Conservation (phyloP, 2,113 vertebrate species). For the Candoia aspera region DNA sequence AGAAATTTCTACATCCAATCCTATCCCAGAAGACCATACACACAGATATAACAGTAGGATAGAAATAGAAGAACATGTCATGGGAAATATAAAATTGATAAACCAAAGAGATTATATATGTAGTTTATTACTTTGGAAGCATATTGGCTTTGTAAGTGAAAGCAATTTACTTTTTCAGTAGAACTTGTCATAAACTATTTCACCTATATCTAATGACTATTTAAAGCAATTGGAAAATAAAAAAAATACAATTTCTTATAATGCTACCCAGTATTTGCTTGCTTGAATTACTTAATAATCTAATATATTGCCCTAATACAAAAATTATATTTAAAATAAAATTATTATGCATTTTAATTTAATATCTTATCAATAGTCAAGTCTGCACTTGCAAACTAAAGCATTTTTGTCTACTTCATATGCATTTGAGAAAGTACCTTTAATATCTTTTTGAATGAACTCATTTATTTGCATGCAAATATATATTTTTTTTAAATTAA, state of each 20-base stretch:
- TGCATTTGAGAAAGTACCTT: slow-evolving; percentile 43
- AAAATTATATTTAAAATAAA: slow-evolving; percentile 55
- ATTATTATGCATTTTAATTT: slow-evolving; percentile 59
- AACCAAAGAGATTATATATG: neutral
- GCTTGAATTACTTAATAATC: slow-evolving; percentile 11
- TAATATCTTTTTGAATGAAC: slow-evolving; percentile 50
- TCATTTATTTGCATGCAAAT: slow-evolving; percentile 52
- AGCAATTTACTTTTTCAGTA: slow-evolving; percentile 24
- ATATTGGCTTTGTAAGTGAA: slow-evolving; percentile 1
- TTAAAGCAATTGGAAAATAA: slow-evolving; percentile 37
- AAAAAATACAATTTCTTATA: slow-evolving; percentile 24
- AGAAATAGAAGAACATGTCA: neutral
- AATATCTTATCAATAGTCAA: slow-evolving; percentile 58
- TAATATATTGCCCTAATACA: neutral
- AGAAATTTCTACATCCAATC: neutral
- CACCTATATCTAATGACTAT: slow-evolving; percentile 28
- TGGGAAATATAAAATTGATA: neutral
- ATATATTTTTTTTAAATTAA: slow-evolving; percentile 39
- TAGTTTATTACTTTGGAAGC: slow-evolving; percentile 13
- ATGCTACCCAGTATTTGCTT: slow-evolving; percentile 33
- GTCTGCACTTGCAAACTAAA: slow-evolving; percentile 52
- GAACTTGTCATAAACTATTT: slow-evolving; percentile 12
- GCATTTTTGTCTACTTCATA: slow-evolving; percentile 51
- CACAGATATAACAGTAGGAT: neutral
- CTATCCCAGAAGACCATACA: neutral